Conservation (phyloP, 2,797 vertebrate genomes). For the Hemibagrus guttatus region DNA sequence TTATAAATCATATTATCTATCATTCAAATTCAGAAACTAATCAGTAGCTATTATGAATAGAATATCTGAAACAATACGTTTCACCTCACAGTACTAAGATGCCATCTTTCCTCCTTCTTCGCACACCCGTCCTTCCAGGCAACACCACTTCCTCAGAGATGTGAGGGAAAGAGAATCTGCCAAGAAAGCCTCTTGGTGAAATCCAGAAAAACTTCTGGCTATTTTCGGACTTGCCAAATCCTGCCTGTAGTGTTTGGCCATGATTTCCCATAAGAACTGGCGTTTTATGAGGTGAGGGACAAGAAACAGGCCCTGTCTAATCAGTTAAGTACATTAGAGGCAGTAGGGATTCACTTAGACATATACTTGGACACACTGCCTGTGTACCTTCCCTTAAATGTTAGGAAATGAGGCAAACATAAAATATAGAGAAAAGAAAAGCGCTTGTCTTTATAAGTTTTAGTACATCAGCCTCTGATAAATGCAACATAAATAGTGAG, state of each 20-base stretch:
- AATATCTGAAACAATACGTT: not conserved
- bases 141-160: conserved; percentile 12
- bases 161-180: conserved; percentile 25
- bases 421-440: not conserved
- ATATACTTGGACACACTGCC: conserved; percentile 28
- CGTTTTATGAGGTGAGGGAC: conserved; percentile 43
- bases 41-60: not conserved
- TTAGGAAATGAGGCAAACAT: conserved; percentile 6
- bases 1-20: not conserved
- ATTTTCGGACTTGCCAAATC: conserved; percentile 52
- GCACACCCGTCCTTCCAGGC: not conserved
- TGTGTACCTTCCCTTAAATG: not conserved
- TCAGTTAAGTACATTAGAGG: conserved; percentile 51
- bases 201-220: conserved; percentile 43
- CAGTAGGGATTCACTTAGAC: conserved; percentile 28
- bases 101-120: not conserved
- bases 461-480: not conserved
- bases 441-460: conserved; percentile 1
- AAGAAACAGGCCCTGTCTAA: conserved; percentile 52
- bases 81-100: not conserved
- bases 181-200: conserved; percentile 41
- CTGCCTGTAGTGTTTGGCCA: conserved; percentile 46
- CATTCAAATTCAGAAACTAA: conserved; percentile 17
- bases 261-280: conserved; percentile 56
- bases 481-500: not conserved